These are phyloP conservation scores for Nemotelus pantherinus DNA, from an alignment of 2,888 invertebrate species.

Conservation along the genomic window DNA sequence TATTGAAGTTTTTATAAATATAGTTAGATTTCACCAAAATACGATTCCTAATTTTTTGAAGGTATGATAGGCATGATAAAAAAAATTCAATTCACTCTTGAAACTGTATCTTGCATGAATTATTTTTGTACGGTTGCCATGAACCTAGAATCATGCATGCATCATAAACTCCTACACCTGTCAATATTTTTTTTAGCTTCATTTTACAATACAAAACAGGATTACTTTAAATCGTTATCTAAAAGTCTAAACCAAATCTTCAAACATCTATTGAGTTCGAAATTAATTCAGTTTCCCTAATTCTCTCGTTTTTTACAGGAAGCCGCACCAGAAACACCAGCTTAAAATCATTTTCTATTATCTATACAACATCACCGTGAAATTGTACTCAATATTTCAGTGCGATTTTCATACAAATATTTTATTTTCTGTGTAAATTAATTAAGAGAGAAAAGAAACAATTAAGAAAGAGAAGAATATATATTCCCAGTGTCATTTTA, in stretches of 20 bases:
- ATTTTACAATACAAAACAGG: constrained; percentile 6
- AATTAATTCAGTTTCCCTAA: background rate
- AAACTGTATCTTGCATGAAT: too few species aligned
- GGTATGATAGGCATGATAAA: too few species aligned
- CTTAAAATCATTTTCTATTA: constrained; percentile 33
- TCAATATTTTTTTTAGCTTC: background rate
- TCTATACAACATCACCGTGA: background rate
- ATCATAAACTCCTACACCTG: too few species aligned
- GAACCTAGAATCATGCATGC: too few species aligned
- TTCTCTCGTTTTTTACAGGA: constrained; percentile 49
- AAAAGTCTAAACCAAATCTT: background rate
- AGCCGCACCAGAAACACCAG: constrained; percentile 57
- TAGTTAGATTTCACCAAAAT: too few species aligned
- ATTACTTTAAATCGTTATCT: background rate
- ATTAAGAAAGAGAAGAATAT: background rate
- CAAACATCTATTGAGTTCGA: background rate
- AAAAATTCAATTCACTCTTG: too few species aligned
- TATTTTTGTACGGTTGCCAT: too few species aligned
- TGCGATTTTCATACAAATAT: constrained; percentile 31
- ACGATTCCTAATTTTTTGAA: too few species aligned
- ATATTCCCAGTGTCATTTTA: constrained; percentile 28
- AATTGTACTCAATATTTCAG: constrained; percentile 8
- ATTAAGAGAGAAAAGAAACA: constrained; percentile 22
- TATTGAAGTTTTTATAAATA: too few species aligned
- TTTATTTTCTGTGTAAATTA: constrained; percentile 41